These are phyloP conservation scores for Columba livia DNA, from an alignment of 2,113 vertebrate species.

Conservation along the genomic window DNA sequence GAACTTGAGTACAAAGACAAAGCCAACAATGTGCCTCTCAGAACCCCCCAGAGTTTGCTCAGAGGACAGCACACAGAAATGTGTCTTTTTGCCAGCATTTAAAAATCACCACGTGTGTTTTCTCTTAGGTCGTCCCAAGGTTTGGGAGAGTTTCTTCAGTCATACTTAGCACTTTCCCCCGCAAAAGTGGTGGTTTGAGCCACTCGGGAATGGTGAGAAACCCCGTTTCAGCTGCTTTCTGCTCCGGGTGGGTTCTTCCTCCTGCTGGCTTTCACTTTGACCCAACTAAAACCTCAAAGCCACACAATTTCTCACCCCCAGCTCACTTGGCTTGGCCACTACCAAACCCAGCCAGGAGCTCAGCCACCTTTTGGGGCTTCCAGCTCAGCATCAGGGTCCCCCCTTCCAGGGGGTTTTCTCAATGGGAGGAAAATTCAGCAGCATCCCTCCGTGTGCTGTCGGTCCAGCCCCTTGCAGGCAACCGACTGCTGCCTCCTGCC, in stretches of 20 bases:
- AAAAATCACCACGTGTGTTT: background rate
- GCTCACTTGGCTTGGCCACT: rapidly evolving
- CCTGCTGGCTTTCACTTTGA: constrained; percentile 15
- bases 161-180: rapidly evolving
- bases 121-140: rapidly evolving
- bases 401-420: background rate
- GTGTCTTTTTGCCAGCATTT: background rate
- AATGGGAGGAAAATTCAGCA: background rate
- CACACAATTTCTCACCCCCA: background rate
- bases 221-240: background rate
- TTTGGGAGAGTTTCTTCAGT: background rate
- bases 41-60: rapidly evolving
- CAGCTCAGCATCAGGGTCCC: rapidly evolving
- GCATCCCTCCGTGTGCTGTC: background rate
- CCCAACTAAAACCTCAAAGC: constrained; percentile 55
- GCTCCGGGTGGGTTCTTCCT: background rate
- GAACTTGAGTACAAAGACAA: background rate
- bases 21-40: background rate
- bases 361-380: rapidly evolving
- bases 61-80: background rate
- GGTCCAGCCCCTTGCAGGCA: rapidly evolving
- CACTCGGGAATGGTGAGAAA: background rate
- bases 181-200: rapidly evolving
- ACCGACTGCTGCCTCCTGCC: background rate
- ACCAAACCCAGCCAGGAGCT: background rate